Conservation (phyloP, 2,888 invertebrate species). For the Hypomecis punctinalis region DNA sequence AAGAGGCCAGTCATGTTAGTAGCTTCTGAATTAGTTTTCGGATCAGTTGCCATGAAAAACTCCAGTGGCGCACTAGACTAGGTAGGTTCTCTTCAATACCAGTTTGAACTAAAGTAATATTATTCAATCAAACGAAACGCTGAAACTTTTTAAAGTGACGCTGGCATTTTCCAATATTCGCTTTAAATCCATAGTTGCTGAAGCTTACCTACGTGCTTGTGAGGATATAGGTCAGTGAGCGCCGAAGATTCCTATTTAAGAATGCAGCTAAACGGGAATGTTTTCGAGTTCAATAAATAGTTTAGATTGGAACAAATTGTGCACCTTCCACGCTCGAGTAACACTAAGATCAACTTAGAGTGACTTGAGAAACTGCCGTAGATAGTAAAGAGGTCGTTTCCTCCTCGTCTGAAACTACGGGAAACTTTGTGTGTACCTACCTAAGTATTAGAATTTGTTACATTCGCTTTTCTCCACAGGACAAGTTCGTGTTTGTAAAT, state of each 20-base stretch:
- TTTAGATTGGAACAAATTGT: constrained; percentile 6
- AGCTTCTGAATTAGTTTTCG: neutral
- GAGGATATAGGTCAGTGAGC: constrained; percentile 1
- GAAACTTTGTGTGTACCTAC: too few relatives aligned
- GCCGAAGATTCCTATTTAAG: constrained; percentile 1
- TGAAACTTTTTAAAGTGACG: constrained; percentile 2
- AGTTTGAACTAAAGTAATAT: neutral
- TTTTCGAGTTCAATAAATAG: constrained; percentile 10
- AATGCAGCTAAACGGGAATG: neutral
- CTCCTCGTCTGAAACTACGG: too few relatives aligned
- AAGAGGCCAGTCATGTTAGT: constrained; percentile 1
- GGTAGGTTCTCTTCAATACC: neutral
- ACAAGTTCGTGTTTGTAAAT: too few relatives aligned
- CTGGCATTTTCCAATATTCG: neutral
- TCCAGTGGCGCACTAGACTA: neutral
- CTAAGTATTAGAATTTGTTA: too few relatives aligned
- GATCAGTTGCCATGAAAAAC: constrained; percentile 17
- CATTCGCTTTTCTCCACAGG: too few relatives aligned
- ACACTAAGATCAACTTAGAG: neutral
- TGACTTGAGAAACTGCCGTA: neutral
- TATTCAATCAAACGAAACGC: neutral
- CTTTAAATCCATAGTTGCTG: neutral
- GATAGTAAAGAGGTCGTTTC: neutral
- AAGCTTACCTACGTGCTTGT: constrained; percentile 6
- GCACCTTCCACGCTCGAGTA: neutral